These are phyloP conservation scores for Agrilus planipennis DNA, from an alignment of 1,140 invertebrate genomes.

Conservation along the genomic window DNA sequence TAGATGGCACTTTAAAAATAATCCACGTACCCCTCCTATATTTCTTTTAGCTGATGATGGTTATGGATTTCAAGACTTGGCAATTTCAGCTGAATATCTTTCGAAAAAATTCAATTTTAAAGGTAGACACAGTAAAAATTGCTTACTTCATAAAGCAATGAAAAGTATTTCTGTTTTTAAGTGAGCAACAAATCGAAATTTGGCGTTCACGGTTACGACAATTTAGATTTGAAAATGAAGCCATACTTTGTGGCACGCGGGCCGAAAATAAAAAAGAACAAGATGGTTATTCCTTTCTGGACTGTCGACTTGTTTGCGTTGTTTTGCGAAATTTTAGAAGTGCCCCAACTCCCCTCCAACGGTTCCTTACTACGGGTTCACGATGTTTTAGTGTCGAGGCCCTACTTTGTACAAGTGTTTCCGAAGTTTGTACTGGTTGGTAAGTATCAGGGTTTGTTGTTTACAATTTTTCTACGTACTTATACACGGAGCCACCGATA, in stretches of 20 bases:
- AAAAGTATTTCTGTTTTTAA: not conserved
- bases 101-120: constrained; percentile 38
- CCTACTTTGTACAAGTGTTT: too few relatives aligned
- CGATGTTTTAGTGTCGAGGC: too few relatives aligned
- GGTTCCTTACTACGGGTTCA: too few relatives aligned
- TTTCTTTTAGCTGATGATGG: constrained; percentile 43
- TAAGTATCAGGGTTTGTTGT: not conserved
- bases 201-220: constrained; percentile 60
- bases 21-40: constrained; percentile 45
- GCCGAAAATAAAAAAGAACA: constrained; percentile 44
- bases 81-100: constrained; percentile 34
- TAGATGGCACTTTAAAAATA: constrained; percentile 47
- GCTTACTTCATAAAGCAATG: not conserved
- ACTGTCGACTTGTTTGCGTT: constrained; percentile 55
- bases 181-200: constrained; percentile 32
- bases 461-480: too few relatives aligned
- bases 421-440: constrained; percentile 12
- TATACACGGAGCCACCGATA: too few relatives aligned
- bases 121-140: constrained; percentile 21
- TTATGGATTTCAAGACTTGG: constrained; percentile 44
- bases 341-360: too few relatives aligned
- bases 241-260: constrained; percentile 58
- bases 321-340: constrained; percentile 48
- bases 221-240: constrained; percentile 44
- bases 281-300: constrained; percentile 43